Evolutionary conservation across 2,888 invertebrate species (phyloP).

Genomic region (Acrocera orbiculus): DNA sequence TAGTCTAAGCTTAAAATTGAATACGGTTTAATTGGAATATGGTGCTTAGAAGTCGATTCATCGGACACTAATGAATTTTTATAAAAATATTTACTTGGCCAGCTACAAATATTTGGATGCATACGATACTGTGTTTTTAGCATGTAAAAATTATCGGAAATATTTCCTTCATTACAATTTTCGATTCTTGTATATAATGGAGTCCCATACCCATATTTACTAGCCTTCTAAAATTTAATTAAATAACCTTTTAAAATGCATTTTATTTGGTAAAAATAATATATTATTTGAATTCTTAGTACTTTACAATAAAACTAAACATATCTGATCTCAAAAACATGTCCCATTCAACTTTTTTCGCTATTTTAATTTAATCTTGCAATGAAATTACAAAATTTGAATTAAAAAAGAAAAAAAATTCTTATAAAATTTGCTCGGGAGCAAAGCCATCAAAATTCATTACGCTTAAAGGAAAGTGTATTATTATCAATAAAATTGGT

Average conservation of each 20-base stretch:
- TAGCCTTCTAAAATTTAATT: slow-evolving; percentile 44
- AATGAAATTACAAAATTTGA: no score
- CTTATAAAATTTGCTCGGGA: no score
- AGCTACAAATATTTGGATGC: slow-evolving; percentile 61
- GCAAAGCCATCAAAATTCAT: no score
- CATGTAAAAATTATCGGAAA: slow-evolving; percentile 34
- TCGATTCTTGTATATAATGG: slow-evolving; percentile 64
- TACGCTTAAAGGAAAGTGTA: no score
- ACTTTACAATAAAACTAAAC: no score
- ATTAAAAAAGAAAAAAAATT: no score
- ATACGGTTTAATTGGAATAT: slow-evolving; percentile 36
- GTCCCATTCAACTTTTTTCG: no score
- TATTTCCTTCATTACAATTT: slow-evolving; percentile 33
- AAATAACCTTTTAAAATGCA: background rate
- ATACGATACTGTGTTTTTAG: slow-evolving; percentile 67
- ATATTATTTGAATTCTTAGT: no score
- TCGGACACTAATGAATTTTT: slow-evolving; percentile 21
- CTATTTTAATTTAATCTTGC: no score
- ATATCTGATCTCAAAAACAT: no score
- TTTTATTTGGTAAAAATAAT: no score
- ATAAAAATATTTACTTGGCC: slow-evolving; percentile 46
- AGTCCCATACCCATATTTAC: slow-evolving; percentile 46
- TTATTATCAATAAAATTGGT: no score
- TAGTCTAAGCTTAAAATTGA: slow-evolving; percentile 39
- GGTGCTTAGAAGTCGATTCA: slow-evolving; percentile 11